Evolutionary conservation across 1,140 invertebrate species (phyloP).

Genomic region (Drosophila paulistorum): DNA sequence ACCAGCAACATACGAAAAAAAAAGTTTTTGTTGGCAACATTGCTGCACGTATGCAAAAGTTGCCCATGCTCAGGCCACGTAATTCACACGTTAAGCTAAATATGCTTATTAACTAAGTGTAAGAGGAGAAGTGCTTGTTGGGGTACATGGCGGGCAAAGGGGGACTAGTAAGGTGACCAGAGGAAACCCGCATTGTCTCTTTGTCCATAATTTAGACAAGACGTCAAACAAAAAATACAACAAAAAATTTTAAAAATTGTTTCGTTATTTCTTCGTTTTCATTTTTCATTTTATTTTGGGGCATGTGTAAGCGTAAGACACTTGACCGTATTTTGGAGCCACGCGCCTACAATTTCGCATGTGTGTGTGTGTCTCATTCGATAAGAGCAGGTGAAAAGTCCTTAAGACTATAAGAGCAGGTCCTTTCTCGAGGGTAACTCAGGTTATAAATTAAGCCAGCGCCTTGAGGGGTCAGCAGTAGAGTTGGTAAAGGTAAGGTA

Average conservation of each 20-base stretch:
- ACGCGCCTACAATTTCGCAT: slow-evolving; percentile 66
- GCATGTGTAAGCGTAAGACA: slow-evolving; percentile 74
- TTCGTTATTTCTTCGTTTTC: slow-evolving; percentile 6
- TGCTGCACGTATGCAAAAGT: slow-evolving; percentile 78
- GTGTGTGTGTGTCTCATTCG: slow-evolving; percentile 4
- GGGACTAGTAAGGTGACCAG: not conserved
- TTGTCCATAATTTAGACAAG: slow-evolving; percentile 26
- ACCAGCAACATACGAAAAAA: slow-evolving; percentile 34
- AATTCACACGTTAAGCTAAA: slow-evolving; percentile 76
- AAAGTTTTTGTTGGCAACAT: slow-evolving; percentile 62
- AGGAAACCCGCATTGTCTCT: slow-evolving; percentile 20
- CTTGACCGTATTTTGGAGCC: slow-evolving; percentile 80
- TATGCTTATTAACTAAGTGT: slow-evolving; percentile 51
- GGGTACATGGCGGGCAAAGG: not conserved
- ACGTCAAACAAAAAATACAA: slow-evolving; percentile 9
- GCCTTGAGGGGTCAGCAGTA: slow-evolving; percentile 56
- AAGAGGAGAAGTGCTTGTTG: not conserved
- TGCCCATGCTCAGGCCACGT: slow-evolving; percentile 57
- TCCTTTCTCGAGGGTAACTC: slow-evolving; percentile 59
- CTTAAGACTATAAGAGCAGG: slow-evolving; percentile 29
- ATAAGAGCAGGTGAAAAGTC: slow-evolving; percentile 73
- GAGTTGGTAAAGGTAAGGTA: too few species aligned
- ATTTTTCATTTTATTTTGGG: slow-evolving; percentile 49
- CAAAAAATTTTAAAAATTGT: slow-evolving; percentile 38
- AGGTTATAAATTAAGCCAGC: slow-evolving; percentile 74